phyloP scores from a whole-genome alignment of 2,888 invertebrate genomes.

The Elysia crispata region DNA sequence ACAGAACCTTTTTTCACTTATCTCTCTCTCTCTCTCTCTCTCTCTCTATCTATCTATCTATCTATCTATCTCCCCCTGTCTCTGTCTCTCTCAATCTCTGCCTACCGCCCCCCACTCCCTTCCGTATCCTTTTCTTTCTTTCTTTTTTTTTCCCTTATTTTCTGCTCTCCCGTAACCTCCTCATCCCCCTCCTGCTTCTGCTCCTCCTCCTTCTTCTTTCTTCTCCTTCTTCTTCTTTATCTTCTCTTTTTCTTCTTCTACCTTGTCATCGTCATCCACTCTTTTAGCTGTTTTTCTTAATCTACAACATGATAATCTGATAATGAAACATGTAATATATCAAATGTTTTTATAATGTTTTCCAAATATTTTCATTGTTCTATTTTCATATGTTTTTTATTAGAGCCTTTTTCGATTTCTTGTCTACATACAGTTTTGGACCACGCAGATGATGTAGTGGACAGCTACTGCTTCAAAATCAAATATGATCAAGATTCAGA shows the following conservation, averaged over 20 bases:
- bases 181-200: not conserved
- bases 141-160: not conserved
- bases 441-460: slow-evolving; percentile 57
- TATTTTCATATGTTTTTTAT: not conserved
- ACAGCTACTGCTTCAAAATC: slow-evolving; percentile 65
- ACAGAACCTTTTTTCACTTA: not conserved
- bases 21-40: not conserved
- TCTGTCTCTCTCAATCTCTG: no score
- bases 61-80: no score
- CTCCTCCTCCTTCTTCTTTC: not conserved
- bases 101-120: not conserved
- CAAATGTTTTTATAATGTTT: not conserved
- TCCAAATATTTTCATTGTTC: not conserved
- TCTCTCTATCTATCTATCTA: not conserved
- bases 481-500: slow-evolving; percentile 62
- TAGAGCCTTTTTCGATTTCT: not conserved
- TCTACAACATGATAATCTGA: no score
- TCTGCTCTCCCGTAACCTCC: not conserved
- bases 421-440: slow-evolving; percentile 62
- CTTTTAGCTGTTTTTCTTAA: not conserved
- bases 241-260: not conserved
- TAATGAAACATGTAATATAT: no score
- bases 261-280: not conserved
- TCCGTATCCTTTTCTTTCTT: not conserved
- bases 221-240: not conserved